Conservation (phyloP, 2,113 vertebrate species). For the Phalacrocorax aristotelis region DNA sequence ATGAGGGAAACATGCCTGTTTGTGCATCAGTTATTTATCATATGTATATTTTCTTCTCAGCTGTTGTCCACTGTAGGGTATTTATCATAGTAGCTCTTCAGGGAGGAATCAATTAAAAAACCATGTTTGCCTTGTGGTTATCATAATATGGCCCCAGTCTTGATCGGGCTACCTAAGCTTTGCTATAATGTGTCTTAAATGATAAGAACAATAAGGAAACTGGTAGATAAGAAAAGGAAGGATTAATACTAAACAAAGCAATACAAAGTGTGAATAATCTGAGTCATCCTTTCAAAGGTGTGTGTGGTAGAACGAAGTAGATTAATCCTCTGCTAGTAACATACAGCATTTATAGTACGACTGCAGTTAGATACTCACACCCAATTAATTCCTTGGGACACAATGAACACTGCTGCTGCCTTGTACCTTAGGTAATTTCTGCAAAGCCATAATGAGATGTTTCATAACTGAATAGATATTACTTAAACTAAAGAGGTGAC, state of each 20-base stretch:
- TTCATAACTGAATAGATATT: neutral
- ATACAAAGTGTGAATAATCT: neutral
- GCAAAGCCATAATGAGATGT: neutral
- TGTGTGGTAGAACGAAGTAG: neutral
- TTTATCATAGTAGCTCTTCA: neutral
- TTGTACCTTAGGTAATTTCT: neutral
- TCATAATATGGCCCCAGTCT: neutral
- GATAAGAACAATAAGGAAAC: neutral
- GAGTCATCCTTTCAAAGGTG: neutral
- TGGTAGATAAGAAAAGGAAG: neutral
- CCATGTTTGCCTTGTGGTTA: neutral
- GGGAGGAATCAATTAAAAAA: neutral
- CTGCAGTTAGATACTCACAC: neutral
- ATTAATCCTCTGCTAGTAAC: neutral
- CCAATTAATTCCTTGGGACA: neutral
- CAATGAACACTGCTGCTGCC: neutral
- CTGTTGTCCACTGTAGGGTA: neutral
- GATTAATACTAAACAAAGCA: neutral
- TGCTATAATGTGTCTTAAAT: neutral
- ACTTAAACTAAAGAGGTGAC: neutral
- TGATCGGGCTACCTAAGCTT: neutral
- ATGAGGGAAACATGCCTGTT: neutral
- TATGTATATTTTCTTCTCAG: neutral
- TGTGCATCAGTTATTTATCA: neutral
- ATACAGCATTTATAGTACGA: neutral